phyloP scores from a whole-genome alignment of 92 coral and sea anemone genomes.

The Nematostella vectensis region DNA sequence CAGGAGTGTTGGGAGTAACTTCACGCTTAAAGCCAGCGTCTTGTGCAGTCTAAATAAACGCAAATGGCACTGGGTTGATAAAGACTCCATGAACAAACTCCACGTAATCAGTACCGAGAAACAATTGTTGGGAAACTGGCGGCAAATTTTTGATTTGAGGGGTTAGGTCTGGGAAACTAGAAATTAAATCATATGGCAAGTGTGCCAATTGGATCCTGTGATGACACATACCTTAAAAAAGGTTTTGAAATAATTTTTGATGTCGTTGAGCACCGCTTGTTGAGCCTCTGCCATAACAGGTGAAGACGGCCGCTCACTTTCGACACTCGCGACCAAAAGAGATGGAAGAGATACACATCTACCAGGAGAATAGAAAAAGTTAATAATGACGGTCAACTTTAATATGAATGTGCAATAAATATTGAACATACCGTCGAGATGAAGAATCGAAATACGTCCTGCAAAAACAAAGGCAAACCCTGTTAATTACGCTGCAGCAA shows the following conservation, averaged over 20 bases:
- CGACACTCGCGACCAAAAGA: slow-evolving; percentile 40
- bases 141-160: no score
- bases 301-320: slow-evolving; percentile 75
- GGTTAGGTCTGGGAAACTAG: no score
- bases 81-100: no score
- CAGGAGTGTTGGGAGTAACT: slow-evolving; percentile 67
- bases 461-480: slow-evolving; percentile 14
- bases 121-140: no score
- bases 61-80: background rate
- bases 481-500: no score
- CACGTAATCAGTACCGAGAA: no score
- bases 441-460: slow-evolving; percentile 82
- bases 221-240: slow-evolving; percentile 67
- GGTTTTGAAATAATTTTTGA: slow-evolving; percentile 64
- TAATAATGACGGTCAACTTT: background rate
- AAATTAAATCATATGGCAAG: no score
- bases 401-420: background rate
- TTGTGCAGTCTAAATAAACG: slow-evolving; percentile 31
- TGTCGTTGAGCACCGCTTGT: slow-evolving; percentile 62
- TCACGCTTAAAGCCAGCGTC: no score
- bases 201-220: no score
- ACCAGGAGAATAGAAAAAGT: no score
- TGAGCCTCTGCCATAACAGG: slow-evolving; percentile 75
- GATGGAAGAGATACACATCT: slow-evolving; percentile 79
- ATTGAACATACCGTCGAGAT: slow-evolving; percentile 61